Conservation (phyloP, 2,888 invertebrate genomes). For the Bugula neritina region DNA sequence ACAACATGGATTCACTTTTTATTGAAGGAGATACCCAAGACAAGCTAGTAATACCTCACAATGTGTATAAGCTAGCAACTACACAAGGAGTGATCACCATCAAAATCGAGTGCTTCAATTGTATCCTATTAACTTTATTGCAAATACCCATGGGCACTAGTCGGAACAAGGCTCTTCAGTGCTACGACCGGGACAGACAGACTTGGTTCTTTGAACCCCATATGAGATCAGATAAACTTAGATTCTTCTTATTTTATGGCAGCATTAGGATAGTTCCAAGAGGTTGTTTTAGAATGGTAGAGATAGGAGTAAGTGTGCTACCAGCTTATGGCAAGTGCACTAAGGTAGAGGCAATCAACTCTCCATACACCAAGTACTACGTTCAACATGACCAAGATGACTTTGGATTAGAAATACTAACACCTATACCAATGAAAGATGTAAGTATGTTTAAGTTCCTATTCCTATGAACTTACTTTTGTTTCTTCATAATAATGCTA, state of each 20-base stretch:
- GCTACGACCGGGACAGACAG: constrained; percentile 75
- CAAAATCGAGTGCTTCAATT: constrained; percentile 68
- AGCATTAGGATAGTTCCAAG: constrained; percentile 64
- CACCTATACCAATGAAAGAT: constrained; percentile 68
- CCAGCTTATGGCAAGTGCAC: constrained; percentile 59
- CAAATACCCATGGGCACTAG: constrained; percentile 41
- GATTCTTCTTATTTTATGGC: constrained; percentile 62
- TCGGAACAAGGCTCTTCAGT: constrained; percentile 53
- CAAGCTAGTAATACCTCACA: constrained; percentile 39
- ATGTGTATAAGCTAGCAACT: constrained; percentile 37
- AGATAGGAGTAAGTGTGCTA: constrained; percentile 38
- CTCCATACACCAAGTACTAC: constrained; percentile 73
- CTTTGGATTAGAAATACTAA: constrained; percentile 70
- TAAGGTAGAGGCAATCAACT: constrained; percentile 63
- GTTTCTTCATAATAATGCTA: no score
- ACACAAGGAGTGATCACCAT: constrained; percentile 58
- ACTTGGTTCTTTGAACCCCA: constrained; percentile 74
- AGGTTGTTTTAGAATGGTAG: constrained; percentile 62
- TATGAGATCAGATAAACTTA: constrained; percentile 68
- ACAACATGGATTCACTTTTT: constrained; percentile 42
- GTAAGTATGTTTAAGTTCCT: constrained; percentile 52
- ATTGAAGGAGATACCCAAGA: constrained; percentile 43
- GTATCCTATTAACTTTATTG: constrained; percentile 65
- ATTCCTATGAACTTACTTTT: no score
- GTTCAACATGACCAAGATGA: constrained; percentile 73